Percentiles rank a stretch among this genome's conserved stretches.
These are phyloP conservation scores for Scleropages formosus DNA, from an alignment of 2,797 vertebrate species.

Conservation along the genomic window DNA sequence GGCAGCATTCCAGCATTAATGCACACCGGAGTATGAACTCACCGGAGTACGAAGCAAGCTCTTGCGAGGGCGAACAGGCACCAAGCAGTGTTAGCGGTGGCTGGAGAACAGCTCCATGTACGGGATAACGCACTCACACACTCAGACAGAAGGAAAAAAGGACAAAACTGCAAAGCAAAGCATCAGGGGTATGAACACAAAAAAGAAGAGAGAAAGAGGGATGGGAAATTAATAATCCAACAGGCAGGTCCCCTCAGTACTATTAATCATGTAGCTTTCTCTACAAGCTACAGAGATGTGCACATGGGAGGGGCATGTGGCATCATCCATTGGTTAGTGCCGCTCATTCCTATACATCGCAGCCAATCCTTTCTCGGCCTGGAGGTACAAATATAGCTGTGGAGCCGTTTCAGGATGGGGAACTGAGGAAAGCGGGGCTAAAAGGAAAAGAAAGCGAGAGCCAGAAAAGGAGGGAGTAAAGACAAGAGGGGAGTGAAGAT, in stretches of 20 bases:
- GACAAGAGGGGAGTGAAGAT: constrained; percentile 17
- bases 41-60: constrained; percentile 73
- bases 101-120: constrained; percentile 69
- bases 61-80: constrained; percentile 63
- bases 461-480: constrained; percentile 24
- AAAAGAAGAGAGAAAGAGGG: constrained; percentile 63
- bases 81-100: constrained; percentile 59
- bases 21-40: constrained; percentile 72
- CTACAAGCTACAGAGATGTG: constrained; percentile 65
- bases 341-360: constrained; percentile 70
- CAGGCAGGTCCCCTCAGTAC: constrained; percentile 76
- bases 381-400: constrained; percentile 71
- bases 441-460: constrained; percentile 35
- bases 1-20: constrained; percentile 59
- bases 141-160: constrained; percentile 34
- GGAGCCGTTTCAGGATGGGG: constrained; percentile 65
- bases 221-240: constrained; percentile 84
- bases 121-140: constrained; percentile 35
- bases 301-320: constrained; percentile 69
- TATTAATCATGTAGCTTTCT: constrained; percentile 79
- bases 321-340: constrained; percentile 67
- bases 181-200: constrained; percentile 60
- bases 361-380: constrained; percentile 71
- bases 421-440: constrained; percentile 27
- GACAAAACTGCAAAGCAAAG: constrained; percentile 51